Percentiles rank a stretch among this genome's conserved stretches.
Evolutionary conservation across 2,113 vertebrate species (phyloP).

Genomic region (Nerophis ophidion): DNA sequence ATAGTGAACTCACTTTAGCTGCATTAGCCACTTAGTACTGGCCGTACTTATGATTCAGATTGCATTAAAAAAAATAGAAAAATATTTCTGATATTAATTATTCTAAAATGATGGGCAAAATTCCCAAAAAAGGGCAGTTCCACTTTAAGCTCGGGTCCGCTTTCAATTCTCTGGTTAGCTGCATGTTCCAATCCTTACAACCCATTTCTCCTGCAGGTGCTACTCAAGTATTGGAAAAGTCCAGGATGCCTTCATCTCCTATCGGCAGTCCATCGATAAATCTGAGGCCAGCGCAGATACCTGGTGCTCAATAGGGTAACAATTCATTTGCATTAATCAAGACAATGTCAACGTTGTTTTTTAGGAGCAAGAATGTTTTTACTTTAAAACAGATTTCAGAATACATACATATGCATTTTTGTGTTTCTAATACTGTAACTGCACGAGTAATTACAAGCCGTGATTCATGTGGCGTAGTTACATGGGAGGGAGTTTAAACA

Average conservation of each 20-base stretch:
- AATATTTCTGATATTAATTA: no score
- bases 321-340: not conserved
- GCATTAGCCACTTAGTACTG: no score
- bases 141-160: not conserved
- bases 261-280: constrained; percentile 99
- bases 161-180: not conserved
- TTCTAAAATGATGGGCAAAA: no score
- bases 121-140: no score
- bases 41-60: no score
- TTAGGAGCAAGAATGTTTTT: not conserved
- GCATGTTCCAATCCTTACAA: constrained; percentile 5
- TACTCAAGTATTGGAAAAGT: constrained; percentile 99
- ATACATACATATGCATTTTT: no score
- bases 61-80: no score
- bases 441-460: no score
- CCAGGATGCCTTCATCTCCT: constrained; percentile 99
- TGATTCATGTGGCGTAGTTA: not conserved
- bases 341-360: not conserved
- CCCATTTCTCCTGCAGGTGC: constrained; percentile 76
- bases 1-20: no score
- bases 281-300: constrained; percentile 99
- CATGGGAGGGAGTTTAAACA: not conserved
- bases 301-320: constrained; percentile 99
- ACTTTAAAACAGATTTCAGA: no score
- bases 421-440: no score